A percentile compares a stretch with the other conserved stretches of the same genome.
phyloP scores from a whole-genome alignment of 2,888 invertebrate species.

The Ophion costatus region DNA sequence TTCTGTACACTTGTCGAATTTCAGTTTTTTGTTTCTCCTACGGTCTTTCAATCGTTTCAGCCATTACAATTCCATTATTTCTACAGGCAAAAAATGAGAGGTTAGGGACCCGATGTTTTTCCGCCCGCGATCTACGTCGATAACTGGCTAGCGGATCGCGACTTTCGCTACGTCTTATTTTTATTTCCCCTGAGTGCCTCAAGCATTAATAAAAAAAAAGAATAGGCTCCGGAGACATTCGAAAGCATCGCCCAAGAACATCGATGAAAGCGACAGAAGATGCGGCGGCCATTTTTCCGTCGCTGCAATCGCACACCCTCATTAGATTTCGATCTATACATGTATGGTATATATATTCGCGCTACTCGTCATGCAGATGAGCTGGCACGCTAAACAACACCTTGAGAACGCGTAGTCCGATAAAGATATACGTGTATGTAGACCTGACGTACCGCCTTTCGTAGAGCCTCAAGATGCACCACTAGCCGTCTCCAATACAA shows the following conservation, averaged over 20 bases:
- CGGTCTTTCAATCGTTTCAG: too few relatives aligned
- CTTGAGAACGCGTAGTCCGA: background rate
- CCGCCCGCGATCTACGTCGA: background rate
- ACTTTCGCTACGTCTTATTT: background rate
- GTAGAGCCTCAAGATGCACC: background rate
- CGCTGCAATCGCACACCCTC: background rate
- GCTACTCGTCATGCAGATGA: background rate
- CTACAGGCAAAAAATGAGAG: background rate
- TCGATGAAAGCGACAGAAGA: background rate
- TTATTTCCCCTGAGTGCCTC: background rate
- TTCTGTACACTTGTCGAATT: too few relatives aligned
- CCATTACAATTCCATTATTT: too few relatives aligned
- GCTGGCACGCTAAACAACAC: background rate
- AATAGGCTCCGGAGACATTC: too few relatives aligned
- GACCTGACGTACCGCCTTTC: background rate
- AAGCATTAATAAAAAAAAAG: too few relatives aligned
- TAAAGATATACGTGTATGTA: background rate
- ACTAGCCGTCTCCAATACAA: background rate
- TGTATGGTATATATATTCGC: background rate
- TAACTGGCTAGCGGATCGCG: background rate
- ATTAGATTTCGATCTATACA: background rate
- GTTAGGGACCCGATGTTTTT: background rate
- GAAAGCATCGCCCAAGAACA: too few relatives aligned
- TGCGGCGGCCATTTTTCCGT: background rate
- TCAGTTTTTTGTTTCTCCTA: too few relatives aligned